Percentiles rank a stretch among this genome's conserved stretches.
phyloP scores from a whole-genome alignment of 2,113 vertebrate species.

The Ceyx cyanopectus region DNA sequence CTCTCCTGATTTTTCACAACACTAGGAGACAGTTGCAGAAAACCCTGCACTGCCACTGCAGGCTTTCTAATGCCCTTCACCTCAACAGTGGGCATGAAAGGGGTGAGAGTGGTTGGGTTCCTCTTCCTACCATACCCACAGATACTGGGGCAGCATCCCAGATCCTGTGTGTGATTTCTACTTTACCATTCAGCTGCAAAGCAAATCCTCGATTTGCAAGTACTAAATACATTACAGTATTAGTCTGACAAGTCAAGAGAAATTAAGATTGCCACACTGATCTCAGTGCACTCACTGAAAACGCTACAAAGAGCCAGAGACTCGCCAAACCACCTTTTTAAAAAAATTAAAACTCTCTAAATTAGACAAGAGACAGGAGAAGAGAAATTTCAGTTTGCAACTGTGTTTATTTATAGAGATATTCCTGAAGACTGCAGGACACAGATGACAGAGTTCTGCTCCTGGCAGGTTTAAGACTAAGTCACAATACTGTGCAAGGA shows the following conservation, averaged over 20 bases:
- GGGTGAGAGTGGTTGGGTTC: background rate
- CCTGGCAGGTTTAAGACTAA: background rate
- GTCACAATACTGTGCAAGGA: background rate
- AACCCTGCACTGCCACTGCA: constrained; percentile 11
- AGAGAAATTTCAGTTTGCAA: background rate
- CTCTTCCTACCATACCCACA: background rate
- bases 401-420: background rate
- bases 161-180: background rate
- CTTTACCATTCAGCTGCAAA: background rate
- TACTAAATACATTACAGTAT: constrained; percentile 16
- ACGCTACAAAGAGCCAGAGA: background rate
- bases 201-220: background rate
- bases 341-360: background rate
- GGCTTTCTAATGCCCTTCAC: constrained; percentile 22
- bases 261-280: background rate
- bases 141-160: background rate
- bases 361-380: background rate
- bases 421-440: background rate
- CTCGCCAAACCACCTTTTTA: background rate
- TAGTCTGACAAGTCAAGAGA: background rate
- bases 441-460: background rate
- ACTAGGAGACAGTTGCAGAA: background rate
- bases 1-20: background rate
- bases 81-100: background rate
- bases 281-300: background rate